Conservation (phyloP, 1,140 invertebrate genomes). For the Samia ricini region DNA sequence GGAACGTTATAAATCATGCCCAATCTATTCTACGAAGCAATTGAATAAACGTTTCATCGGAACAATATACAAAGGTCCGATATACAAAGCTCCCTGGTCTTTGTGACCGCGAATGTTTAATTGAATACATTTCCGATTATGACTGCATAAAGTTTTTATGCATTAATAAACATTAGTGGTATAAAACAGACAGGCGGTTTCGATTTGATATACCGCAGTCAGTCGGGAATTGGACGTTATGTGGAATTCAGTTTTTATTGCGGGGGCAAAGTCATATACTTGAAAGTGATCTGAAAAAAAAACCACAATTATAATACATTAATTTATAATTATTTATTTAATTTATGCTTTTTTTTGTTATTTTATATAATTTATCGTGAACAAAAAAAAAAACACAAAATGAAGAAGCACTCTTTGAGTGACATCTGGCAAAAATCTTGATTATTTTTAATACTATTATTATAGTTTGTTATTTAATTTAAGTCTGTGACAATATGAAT, state of each 20-base stretch:
- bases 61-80: neutral
- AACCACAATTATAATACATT: too few species aligned
- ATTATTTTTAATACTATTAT: too few species aligned
- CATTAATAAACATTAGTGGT: neutral
- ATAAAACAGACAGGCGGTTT: neutral
- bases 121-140: neutral
- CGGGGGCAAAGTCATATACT: neutral
- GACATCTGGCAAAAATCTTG: too few species aligned
- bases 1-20: neutral
- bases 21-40: neutral
- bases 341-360: too few species aligned
- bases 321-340: too few species aligned
- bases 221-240: neutral
- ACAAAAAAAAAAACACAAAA: too few species aligned
- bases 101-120: neutral
- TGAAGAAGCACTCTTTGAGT: too few species aligned
- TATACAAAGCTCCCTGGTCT: neutral
- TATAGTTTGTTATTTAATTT: too few species aligned
- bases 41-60: neutral
- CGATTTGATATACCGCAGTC: neutral
- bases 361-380: too few species aligned
- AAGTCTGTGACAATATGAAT: too few species aligned
- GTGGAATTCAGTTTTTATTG: neutral
- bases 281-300: too few species aligned
- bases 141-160: neutral